phyloP scores from a whole-genome alignment of 2,113 vertebrate species.

The Psittacula cyanocephala region DNA sequence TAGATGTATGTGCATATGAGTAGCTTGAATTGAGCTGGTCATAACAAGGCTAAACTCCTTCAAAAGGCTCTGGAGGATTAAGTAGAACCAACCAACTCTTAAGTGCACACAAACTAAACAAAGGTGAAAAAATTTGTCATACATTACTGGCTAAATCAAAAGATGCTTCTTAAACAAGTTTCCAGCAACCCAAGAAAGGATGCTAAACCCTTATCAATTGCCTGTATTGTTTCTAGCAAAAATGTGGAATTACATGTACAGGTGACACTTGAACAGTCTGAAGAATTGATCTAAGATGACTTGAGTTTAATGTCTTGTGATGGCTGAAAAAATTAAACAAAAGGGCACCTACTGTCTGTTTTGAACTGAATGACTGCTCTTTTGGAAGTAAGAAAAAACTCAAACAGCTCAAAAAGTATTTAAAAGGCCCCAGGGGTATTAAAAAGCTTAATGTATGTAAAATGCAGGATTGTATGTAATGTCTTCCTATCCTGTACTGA shows the following conservation, averaged over 20 bases:
- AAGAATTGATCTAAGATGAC: not conserved
- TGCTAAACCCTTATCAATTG: not conserved
- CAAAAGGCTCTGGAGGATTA: not conserved
- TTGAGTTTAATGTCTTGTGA: not conserved
- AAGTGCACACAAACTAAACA: not conserved
- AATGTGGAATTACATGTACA: not conserved
- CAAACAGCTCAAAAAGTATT: not conserved
- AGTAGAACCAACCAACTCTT: not conserved
- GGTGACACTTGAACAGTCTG: not conserved
- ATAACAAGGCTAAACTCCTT: not conserved
- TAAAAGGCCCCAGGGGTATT: not conserved
- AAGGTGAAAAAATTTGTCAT: not conserved
- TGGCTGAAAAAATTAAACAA: not conserved
- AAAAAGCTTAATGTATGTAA: not conserved
- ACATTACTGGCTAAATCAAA: not conserved
- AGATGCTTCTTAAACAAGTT: not conserved
- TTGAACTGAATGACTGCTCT: not conserved
- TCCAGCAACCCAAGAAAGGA: not conserved
- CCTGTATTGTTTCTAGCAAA: not conserved
- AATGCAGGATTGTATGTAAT: not conserved
- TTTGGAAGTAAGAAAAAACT: not conserved
- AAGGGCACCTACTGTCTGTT: not conserved
- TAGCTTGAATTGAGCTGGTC: constrained; percentile 15
- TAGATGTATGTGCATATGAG: not conserved
- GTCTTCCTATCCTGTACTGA: not conserved